Base-by-base conservation (phyloP, 2,113 vertebrate genomes). In the Nycticryphes semicollaris region DNA sequence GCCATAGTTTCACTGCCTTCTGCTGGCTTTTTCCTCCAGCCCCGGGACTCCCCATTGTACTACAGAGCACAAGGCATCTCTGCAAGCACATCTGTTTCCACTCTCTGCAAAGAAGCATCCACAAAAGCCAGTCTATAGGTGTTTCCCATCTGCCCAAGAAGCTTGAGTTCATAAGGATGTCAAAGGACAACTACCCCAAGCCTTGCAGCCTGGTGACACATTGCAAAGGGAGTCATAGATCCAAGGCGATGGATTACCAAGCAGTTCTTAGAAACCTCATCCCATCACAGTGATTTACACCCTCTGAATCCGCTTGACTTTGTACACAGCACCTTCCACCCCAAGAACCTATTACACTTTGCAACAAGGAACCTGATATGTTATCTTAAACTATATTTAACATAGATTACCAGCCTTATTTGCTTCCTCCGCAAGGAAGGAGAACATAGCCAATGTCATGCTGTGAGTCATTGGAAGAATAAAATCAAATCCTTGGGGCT, bases 151-250 rank as follows among this genome's bases (percentile, higher is more conserved):
- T 45, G 13, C 31, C 23, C 43, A 18, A 77, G 66, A 51, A 57
- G 12, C 41, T 31, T 77, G 7, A 4, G 5, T 0, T 37, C 53
- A 3, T 3, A 5, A 14, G 19, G 53, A 14, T 4, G 5, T 8
- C 43, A 5, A 57, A 59, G 43, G 16, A 23, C 9, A 8, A 18
- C 23, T 3, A 31, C 14, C 57, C 19, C 37, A 24, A 82, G 21
- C 28, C 43, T 19, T n/a, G 50, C 70, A 12, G 53, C 1, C 0
- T 2, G 5, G 12, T 0, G 2, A 3, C 7, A 41, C 0, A 0
- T 33, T 9, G 7, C 39, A 31, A 27, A 54, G 60, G 47, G 64
- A 85, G 35, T 13, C 21, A 1, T 7, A 11, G 37, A 18, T 22
- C 51, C 70, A 1, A 39, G 33, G 12, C 13, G 21, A 18, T 6